Base-by-base conservation (phyloP, 2,797 vertebrate species). In the Falco concolor region DNA sequence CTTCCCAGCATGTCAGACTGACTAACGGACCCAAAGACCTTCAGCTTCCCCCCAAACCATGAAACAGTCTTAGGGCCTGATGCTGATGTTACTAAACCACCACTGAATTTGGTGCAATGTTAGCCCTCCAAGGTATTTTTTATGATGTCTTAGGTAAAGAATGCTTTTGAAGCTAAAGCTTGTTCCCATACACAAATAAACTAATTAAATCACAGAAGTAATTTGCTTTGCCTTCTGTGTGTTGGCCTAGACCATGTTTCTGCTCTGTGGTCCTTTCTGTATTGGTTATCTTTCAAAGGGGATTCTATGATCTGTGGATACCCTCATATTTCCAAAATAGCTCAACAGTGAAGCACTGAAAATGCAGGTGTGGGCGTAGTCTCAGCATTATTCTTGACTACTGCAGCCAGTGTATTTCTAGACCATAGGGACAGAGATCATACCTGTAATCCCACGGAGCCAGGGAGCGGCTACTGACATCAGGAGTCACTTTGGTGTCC, bases 391-490 rank as follows among this genome's bases (percentile, higher is more conserved):
- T 27, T 65, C 52, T n/a, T 60, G 30, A 23, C 30, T 30, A 50
- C 22, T 6, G 13, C n/a, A 65, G 34, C 27, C 25, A n/a, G 4
- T 6, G 17, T 23, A 32, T 54, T 54, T 69, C 42, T 64, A 81
- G 38, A 28, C 22, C 8, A 1, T 0, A 7, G 13, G 34, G 36
- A 56, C 30, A 15, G 45, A 57, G 49, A 23, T 8, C 18, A 13
- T 98, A 98, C 98, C 93, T 97, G 88, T 97, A 97, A 89, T 94
- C 93, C 98, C 98, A 98, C 0, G 98, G 98, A 44, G 98, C 90
- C 52, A 98, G 95, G 9, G 98, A 98, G 2, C 98, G 96, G 15
- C 72, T 97, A 91, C 80, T 91, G 87, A 97, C 69, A 75, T 97
- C 82, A 1, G 21, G 79, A 5, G 53, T 27, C 6, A 5, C 9